These are phyloP conservation scores for Eleutherodactylus coqui DNA, from an alignment of 2,797 vertebrate species.

Conservation along the genomic window DNA sequence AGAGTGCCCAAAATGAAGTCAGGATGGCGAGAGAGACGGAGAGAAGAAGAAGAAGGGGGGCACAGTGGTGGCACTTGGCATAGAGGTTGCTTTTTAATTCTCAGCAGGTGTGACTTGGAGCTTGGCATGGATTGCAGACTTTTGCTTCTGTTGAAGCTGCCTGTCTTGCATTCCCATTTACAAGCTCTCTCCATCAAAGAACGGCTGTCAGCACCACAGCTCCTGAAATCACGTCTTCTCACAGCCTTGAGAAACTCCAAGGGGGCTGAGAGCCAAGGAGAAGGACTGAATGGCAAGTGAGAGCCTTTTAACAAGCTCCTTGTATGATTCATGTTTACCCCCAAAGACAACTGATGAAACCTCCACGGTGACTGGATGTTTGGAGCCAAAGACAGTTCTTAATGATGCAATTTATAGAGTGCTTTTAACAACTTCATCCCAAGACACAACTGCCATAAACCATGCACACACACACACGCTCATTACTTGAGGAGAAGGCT, in stretches of 20 bases:
- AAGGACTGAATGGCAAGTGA: neutral
- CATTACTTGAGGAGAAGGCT: constrained; percentile 22
- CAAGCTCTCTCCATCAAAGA: constrained; percentile 40
- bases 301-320: neutral
- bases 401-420: constrained; percentile 61
- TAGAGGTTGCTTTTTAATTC: constrained; percentile 34
- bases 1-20: constrained; percentile 36
- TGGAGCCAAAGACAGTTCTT: constrained; percentile 53
- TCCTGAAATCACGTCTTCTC: constrained; percentile 44
- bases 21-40: neutral
- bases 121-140: constrained; percentile 1
- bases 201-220: constrained; percentile 14
- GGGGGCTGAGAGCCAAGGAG: constrained; percentile 18
- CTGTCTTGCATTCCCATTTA: constrained; percentile 23
- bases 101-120: constrained; percentile 36
- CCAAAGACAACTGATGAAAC: constrained; percentile 31
- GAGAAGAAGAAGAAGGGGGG: neutral
- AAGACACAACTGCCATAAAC: constrained; percentile 47
- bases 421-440: constrained; percentile 55
- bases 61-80: constrained; percentile 41
- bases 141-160: constrained; percentile 48
- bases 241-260: neutral
- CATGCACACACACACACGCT: constrained; percentile 33
- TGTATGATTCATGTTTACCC: constrained; percentile 29
- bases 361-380: neutral